A percentile compares a stretch with the other conserved stretches of the same genome.
Evolutionary conservation across 1,140 invertebrate genomes (phyloP).

Genomic region (Drosophila sproati): DNA sequence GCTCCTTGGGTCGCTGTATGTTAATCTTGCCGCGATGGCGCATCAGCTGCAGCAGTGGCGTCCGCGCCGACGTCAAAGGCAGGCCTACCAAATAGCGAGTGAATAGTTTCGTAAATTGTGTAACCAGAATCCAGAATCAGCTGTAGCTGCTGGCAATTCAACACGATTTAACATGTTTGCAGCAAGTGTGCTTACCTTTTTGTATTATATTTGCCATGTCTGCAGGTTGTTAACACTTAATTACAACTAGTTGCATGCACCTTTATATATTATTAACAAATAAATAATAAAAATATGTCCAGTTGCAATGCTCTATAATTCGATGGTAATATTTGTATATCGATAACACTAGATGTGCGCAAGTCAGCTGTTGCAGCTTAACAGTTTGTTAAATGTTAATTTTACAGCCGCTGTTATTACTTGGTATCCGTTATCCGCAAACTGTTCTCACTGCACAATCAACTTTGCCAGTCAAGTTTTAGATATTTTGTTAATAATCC

Average conservation of each 20-base stretch:
- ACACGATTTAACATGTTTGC: background rate
- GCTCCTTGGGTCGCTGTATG: constrained; percentile 88
- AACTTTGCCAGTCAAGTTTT: no score
- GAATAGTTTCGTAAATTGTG: constrained; percentile 44
- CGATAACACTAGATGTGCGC: background rate
- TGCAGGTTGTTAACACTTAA: background rate
- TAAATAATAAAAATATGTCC: constrained; percentile 6
- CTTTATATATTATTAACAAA: constrained; percentile 6
- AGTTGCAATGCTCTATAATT: background rate
- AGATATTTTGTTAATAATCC: background rate
- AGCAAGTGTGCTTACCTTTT: constrained; percentile 16
- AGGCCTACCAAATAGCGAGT: constrained; percentile 28
- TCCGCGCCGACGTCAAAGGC: constrained; percentile 78
- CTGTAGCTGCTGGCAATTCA: background rate
- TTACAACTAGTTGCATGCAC: constrained; percentile 4
- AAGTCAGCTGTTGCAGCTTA: constrained; percentile 5
- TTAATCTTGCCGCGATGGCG: constrained; percentile 90
- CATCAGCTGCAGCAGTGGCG: constrained; percentile 86
- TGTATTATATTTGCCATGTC: constrained; percentile 39
- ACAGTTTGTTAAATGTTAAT: background rate
- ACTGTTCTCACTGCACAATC: background rate
- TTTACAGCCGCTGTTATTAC: constrained; percentile 1
- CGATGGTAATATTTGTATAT: constrained; percentile 13
- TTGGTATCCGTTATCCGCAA: background rate
- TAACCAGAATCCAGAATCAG: constrained; percentile 23